phyloP scores from a whole-genome alignment of 35 echinoderm and acorn worm genomes.

The Strongylocentrotus purpuratus region DNA sequence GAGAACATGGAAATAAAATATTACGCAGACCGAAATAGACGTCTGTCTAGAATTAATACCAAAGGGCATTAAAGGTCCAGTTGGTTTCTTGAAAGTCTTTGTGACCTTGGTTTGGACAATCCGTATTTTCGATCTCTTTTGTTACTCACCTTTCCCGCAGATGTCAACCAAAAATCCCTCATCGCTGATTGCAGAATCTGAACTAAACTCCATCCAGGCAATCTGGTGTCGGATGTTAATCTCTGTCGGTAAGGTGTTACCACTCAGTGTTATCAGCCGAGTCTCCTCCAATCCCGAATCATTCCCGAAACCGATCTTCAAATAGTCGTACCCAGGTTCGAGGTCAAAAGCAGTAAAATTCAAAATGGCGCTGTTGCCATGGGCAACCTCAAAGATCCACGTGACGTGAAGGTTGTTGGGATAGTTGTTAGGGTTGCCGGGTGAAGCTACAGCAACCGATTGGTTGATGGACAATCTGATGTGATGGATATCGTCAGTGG shows the following conservation, averaged over 20 bases:
- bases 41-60: too few species aligned
- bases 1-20: too few species aligned
- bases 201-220: neutral
- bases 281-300: neutral
- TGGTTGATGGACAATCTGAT: neutral
- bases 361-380: neutral
- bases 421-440: neutral
- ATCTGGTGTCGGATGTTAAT: neutral
- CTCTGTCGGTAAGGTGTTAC: conserved; percentile 22
- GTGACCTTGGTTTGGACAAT: too few species aligned
- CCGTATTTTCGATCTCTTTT: too few species aligned
- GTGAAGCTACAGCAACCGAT: neutral
- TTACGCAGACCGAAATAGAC: too few species aligned
- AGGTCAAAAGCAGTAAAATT: neutral
- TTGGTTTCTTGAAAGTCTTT: too few species aligned
- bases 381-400: neutral
- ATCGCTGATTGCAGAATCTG: neutral
- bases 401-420: neutral
- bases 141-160: neutral
- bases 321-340: conserved; percentile 7
- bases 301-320: conserved; percentile 32
- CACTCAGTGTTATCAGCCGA: conserved; percentile 27
- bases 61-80: too few species aligned
- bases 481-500: neutral
- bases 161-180: neutral